A percentile compares a stretch with the other conserved stretches of the same genome.
Evolutionary conservation across 2,797 vertebrate genomes (phyloP).

Genomic region (Ctenopoma multispine): DNA sequence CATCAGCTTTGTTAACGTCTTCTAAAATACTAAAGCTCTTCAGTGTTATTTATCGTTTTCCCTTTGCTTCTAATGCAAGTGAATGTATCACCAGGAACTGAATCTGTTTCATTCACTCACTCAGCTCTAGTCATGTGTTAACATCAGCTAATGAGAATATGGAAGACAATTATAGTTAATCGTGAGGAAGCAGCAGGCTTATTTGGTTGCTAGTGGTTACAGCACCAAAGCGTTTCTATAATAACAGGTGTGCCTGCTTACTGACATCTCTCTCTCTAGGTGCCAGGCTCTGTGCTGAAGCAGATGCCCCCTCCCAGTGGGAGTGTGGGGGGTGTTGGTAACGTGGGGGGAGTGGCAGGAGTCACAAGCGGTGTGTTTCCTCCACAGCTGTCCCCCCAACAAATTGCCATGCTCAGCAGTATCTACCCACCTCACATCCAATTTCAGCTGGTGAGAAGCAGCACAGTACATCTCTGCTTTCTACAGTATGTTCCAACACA

Average conservation of each 20-base stretch:
- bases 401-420: conserved; percentile 98
- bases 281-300: conserved; percentile 97
- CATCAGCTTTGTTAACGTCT: not conserved
- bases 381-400: conserved; percentile 97
- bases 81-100: conserved; percentile 16
- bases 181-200: conserved; percentile 10
- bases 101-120: conserved; percentile 34
- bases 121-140: conserved; percentile 26
- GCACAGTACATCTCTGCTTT: not conserved
- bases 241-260: conserved; percentile 61
- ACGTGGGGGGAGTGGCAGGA: conserved; percentile 82
- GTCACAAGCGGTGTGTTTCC: conserved; percentile 85
- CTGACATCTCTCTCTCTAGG: conserved; percentile 80
- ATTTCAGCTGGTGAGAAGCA: conserved; percentile 93
- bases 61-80: conserved; percentile 4
- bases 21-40: not conserved
- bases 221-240: conserved; percentile 47
- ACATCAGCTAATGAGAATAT: conserved; percentile 36
- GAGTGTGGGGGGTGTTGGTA: conserved; percentile 87
- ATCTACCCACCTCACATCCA: conserved; percentile 97
- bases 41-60: conserved; percentile 9
- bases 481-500: conserved; percentile 1
- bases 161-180: conserved; percentile 30
- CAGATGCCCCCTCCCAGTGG: conserved; percentile 95
- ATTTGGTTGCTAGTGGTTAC: conserved; percentile 52